A percentile compares a stretch with the other conserved stretches of the same genome.
Evolutionary conservation across 2,888 invertebrate genomes (phyloP).

Genomic region (Sycophila texana): DNA sequence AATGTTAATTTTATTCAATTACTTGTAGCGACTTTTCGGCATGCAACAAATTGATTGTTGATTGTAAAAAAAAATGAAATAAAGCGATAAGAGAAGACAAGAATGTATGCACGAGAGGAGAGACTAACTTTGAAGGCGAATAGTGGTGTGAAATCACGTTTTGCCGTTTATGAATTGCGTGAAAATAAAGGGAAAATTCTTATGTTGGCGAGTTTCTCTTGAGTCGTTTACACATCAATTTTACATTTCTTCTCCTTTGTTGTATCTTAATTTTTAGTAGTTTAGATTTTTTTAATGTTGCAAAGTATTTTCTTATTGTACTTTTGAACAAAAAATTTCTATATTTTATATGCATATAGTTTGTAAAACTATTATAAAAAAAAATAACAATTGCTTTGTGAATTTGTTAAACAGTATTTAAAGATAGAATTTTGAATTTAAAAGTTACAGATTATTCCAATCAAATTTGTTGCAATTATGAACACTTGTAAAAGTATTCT

Average conservation of each 20-base stretch:
- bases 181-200: conserved; percentile 57
- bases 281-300: neutral
- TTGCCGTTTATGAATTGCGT: conserved; percentile 51
- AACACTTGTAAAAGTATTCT: no score
- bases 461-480: no score
- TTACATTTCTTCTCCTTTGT: conserved; percentile 16
- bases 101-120: conserved; percentile 51
- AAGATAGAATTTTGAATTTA: no score
- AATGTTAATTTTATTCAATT: conserved; percentile 51
- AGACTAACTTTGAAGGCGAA: conserved; percentile 46
- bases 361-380: no score
- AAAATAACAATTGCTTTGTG: no score
- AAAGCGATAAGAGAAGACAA: conserved; percentile 37
- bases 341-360: no score
- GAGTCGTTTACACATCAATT: conserved; percentile 13
- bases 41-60: conserved; percentile 48
- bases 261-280: conserved; percentile 2
- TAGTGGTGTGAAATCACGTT: conserved; percentile 32
- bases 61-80: conserved; percentile 46
- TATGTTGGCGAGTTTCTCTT: conserved; percentile 48
- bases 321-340: neutral
- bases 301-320: neutral
- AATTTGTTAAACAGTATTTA: no score
- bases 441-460: no score
- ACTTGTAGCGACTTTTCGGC: conserved; percentile 48